These are phyloP conservation scores for Leucophora obtusa DNA, from an alignment of 2,888 invertebrate genomes.

Conservation along the genomic window DNA sequence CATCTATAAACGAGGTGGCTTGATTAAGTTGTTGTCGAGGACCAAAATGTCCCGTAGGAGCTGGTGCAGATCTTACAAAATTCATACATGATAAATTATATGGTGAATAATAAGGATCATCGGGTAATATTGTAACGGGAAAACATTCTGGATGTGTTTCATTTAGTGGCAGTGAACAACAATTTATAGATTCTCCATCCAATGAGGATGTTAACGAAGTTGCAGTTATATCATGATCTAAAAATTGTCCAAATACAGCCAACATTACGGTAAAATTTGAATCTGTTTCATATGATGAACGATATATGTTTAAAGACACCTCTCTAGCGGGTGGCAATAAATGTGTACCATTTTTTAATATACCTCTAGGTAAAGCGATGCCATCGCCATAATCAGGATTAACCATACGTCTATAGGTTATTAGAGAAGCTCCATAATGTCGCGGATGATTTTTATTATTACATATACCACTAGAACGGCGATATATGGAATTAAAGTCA, in stretches of 20 bases:
- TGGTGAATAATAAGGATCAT: slow-evolving; percentile 85
- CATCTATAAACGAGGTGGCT: slow-evolving; percentile 90
- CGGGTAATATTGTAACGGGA: slow-evolving; percentile 83
- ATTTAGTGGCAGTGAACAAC: slow-evolving; percentile 80
- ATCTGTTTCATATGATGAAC: slow-evolving; percentile 86
- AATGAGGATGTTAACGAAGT: slow-evolving; percentile 87
- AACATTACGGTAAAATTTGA: slow-evolving; percentile 89
- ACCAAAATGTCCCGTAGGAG: slow-evolving; percentile 87
- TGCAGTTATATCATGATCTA: slow-evolving; percentile 92
- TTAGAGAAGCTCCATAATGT: slow-evolving; percentile 85
- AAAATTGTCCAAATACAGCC: slow-evolving; percentile 92
- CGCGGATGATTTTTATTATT: slow-evolving; percentile 84
- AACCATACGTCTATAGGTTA: slow-evolving; percentile 85
- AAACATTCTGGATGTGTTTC: slow-evolving; percentile 87
- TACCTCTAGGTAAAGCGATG: slow-evolving; percentile 82
- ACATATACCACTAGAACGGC: slow-evolving; percentile 86
- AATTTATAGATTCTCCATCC: slow-evolving; percentile 86
- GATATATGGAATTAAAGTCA: slow-evolving; percentile 80
- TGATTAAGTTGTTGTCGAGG: slow-evolving; percentile 92
- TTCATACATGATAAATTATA: slow-evolving; percentile 89
- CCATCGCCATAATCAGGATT: slow-evolving; percentile 89
- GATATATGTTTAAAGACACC: slow-evolving; percentile 86
- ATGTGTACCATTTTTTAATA: slow-evolving; percentile 73
- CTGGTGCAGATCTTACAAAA: slow-evolving; percentile 89
- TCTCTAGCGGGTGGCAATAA: slow-evolving; percentile 86